Percentiles rank a stretch among this genome's conserved stretches.
Evolutionary conservation across 2,113 vertebrate species (phyloP).

Genomic region (Proterorhinus semilunaris): DNA sequence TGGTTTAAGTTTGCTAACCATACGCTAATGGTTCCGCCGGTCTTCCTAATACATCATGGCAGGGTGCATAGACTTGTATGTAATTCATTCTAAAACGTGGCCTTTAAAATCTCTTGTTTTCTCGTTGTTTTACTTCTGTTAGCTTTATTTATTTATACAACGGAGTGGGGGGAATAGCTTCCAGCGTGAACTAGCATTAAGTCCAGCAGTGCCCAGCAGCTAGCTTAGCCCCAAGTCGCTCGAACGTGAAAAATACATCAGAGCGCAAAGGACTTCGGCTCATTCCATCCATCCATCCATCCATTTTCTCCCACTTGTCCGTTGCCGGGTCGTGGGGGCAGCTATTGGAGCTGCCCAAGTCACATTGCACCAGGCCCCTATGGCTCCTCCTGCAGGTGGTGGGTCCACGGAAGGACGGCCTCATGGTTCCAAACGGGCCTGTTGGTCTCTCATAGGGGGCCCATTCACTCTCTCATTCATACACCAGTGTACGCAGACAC

Average conservation of each 20-base stretch:
- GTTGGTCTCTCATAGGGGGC: too few relatives aligned
- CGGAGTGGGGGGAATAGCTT: constrained; percentile 74
- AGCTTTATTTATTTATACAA: constrained; percentile 72
- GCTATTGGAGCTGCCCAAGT: too few relatives aligned
- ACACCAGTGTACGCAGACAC: too few relatives aligned
- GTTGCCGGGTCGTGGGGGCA: too few relatives aligned
- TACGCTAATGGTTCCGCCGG: constrained; percentile 62
- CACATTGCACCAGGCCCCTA: too few relatives aligned
- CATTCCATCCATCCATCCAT: too few relatives aligned
- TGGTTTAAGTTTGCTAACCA: constrained; percentile 64
- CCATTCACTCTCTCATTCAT: too few relatives aligned
- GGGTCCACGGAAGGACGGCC: too few relatives aligned
- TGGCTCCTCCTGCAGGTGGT: too few relatives aligned
- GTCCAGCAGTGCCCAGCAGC: constrained; percentile 72
- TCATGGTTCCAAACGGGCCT: too few relatives aligned
- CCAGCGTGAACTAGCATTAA: constrained; percentile 81
- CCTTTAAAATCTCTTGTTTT: constrained; percentile 80
- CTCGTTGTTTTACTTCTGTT: constrained; percentile 51
- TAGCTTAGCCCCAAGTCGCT: constrained; percentile 82
- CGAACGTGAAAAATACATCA: constrained; percentile 93
- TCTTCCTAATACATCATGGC: constrained; percentile 77
- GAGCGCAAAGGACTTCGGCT: constrained; percentile 77
- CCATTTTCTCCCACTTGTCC: too few relatives aligned
- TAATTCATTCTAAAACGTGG: constrained; percentile 84
- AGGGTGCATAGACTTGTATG: constrained; percentile 75